Conservation (phyloP, 2,113 vertebrate species). For the Cricetomys ansorgei region DNA sequence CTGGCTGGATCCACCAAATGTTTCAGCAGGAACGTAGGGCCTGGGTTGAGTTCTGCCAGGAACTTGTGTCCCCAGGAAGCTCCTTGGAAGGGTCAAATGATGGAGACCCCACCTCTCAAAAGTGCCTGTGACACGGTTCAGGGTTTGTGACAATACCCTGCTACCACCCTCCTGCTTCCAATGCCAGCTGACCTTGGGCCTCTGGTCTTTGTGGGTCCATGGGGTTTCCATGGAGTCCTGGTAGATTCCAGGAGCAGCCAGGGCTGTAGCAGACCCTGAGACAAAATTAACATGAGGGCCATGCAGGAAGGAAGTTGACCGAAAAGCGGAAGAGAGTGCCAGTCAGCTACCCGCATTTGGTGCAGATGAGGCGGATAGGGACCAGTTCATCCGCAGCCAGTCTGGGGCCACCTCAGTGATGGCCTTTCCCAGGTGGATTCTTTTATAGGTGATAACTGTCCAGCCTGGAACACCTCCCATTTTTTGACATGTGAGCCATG, state of each 20-base stretch:
- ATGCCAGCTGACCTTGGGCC: not conserved
- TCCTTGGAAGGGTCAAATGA: not conserved
- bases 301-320: not conserved
- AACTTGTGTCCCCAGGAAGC: not conserved
- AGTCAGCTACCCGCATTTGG: not conserved
- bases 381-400: not conserved
- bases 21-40: not conserved
- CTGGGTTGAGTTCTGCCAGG: not conserved
- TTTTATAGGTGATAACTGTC: not conserved
- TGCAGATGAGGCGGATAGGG: no score
- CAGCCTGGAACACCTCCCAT: not conserved
- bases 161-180: not conserved
- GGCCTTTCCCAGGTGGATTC: constrained; percentile 83
- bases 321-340: not conserved
- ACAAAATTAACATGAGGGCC: not conserved
- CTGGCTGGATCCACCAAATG: not conserved
- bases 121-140: not conserved
- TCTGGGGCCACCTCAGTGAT: not conserved
- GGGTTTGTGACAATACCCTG: not conserved
- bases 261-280: not conserved
- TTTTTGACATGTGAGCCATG: not conserved
- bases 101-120: not conserved
- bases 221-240: not conserved
- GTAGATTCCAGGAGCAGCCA: not conserved
- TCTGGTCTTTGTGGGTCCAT: not conserved